Evolutionary conservation across 2,797 vertebrate genomes (phyloP).

Genomic region (Urocyon cinereoargenteus): DNA sequence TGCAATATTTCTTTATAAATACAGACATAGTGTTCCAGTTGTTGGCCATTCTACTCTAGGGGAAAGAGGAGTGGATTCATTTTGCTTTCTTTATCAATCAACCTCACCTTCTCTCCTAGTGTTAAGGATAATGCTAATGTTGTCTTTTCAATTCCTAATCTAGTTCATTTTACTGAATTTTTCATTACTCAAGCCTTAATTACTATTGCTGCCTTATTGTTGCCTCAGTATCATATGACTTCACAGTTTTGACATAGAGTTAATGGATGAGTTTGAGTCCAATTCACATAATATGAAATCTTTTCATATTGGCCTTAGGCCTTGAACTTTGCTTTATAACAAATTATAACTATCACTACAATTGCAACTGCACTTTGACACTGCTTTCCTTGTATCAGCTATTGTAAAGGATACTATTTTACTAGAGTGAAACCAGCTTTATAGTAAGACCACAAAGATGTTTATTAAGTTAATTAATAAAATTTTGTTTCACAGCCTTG

Average conservation of each 20-base stretch:
- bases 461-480: conserved; percentile 35
- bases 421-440: background rate
- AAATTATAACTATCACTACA: background rate
- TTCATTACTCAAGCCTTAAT: background rate
- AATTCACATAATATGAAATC: background rate
- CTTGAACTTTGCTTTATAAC: background rate
- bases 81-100: conserved; percentile 25
- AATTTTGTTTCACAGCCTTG: conserved; percentile 43
- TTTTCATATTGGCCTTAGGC: background rate
- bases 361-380: background rate
- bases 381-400: background rate
- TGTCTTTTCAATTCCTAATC: conserved; percentile 1
- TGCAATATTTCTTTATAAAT: background rate
- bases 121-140: background rate
- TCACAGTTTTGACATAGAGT: background rate
- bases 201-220: background rate
- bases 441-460: conserved; percentile 44
- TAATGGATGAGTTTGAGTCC: background rate
- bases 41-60: background rate
- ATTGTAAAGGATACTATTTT: background rate
- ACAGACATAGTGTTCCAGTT: background rate
- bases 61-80: background rate
- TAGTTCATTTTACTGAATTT: background rate
- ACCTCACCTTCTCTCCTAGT: background rate
- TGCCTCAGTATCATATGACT: background rate